Evolutionary conservation across 2,113 vertebrate genomes (phyloP), one percentile per base, ranked within the genome.

Genomic region (Petroica traversi): DNA sequence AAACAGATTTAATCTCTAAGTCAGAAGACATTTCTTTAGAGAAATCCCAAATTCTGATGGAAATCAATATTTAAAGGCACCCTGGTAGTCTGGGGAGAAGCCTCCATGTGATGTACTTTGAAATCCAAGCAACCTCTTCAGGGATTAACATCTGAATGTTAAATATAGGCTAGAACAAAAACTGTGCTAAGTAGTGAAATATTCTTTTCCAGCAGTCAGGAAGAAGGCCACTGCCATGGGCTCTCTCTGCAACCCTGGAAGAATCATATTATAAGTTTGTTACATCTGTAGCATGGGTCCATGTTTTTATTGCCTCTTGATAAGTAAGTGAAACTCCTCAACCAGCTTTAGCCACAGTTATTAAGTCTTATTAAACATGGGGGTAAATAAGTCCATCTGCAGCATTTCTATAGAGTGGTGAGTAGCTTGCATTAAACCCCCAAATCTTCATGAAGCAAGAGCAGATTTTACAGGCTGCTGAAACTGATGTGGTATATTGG

Each of bases 31-130:
- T 89, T 87, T 91, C 84, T 69, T 19, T 57, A 33, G 73, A 86
- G 93, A 93, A 89, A 91, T 64, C 43, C 57, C 1, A 1, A 67
- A 63, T 67, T 92, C 69, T 87, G 68, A 67, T 84, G 57, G 86
- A 92, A 95, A 72, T 81, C 43, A 48, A 20, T 91, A 87, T 92
- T 92, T 64, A 72, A 91, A 91, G 45, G 57, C 25, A 72, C 64
- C 46, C 28, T 49, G 28, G 26, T 55, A 57, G 34, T 71, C 57
- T 41, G 36, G n/a, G 61, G 19, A 61, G 54, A 78, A 75, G 31
- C 48, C 8, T 20, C 25, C 9, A 1, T n/a, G n/a, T n/a, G n/a
- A n/a, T n/a, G n/a, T 52, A 52, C 31, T 48, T 93, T 45, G 19
- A 66, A 43, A 25, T 85, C 55, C 2, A 3, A 54, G 41, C 66